A percentile compares a stretch with the other conserved stretches of the same genome.
phyloP scores from a whole-genome alignment of 2,888 invertebrate species.

The Caradrina clavipalpis region DNA sequence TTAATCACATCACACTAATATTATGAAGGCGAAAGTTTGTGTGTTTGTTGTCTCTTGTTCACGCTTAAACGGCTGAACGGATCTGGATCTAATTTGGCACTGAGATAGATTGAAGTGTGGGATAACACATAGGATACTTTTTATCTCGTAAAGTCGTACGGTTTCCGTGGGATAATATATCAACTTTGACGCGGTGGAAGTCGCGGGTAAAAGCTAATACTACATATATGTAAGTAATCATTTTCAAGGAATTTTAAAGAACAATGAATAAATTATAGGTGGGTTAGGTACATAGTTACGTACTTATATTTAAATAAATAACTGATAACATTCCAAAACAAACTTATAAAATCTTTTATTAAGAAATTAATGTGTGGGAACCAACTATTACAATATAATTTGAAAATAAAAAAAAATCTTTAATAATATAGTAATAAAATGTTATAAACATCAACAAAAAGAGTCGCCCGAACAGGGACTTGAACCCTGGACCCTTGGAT shows the following conservation, averaged over 20 bases:
- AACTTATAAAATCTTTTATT: neutral
- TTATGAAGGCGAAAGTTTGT: too few relatives aligned
- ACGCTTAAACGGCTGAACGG: too few relatives aligned
- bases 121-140: too few relatives aligned
- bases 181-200: too few relatives aligned
- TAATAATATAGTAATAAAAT: neutral
- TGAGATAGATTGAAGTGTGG: too few relatives aligned
- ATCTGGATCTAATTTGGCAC: too few relatives aligned
- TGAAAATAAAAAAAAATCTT: neutral
- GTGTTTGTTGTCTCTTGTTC: too few relatives aligned
- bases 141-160: too few relatives aligned
- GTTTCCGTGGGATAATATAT: too few relatives aligned
- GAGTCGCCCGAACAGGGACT: constrained; percentile 90
- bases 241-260: constrained; percentile 12
- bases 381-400: neutral
- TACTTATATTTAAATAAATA: neutral
- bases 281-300: too few relatives aligned
- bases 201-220: too few relatives aligned
- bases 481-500: constrained; percentile 92
- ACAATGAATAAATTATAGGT: neutral
- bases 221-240: neutral
- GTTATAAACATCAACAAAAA: constrained; percentile 41
- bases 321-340: neutral
- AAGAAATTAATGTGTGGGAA: constrained; percentile 2
- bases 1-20: too few relatives aligned